Evolutionary conservation across 2,888 invertebrate species (phyloP), one percentile per base, ranked within the genome.

Genomic region (Xanthorhoe designata): DNA sequence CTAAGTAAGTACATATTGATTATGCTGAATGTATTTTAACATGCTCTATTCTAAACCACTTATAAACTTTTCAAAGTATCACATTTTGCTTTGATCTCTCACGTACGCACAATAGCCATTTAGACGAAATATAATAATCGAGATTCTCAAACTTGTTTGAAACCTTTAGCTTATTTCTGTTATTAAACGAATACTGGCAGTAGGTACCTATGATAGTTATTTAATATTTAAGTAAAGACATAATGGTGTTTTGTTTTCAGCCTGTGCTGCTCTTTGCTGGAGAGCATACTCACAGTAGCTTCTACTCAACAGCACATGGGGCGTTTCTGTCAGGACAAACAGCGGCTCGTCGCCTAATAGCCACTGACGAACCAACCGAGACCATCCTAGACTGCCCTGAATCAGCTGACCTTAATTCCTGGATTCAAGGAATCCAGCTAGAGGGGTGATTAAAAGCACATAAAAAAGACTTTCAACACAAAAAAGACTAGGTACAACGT

Each of bases 291-390:
- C 98, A 99, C 94, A 96, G 97, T 83, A 97, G 95, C 85, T 98
- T 98, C 88, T 99, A 98, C 89, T 98, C 98, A 56, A 99, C 98
- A 1, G 98, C 98, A 42, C 98, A 99, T 85, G 99, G 99, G 55
- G 99, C 99, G 45, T 98, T 97, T 83, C 91, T 98, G 61, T 97
- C 97, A 55, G 98, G 99, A 0, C 95, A 97, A 76, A 95, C 95
- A 17, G 97, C 97, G 45, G 97, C 98, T 50, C 96, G 97, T 84
- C 94, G 95, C 59, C 84, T 98, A 53, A 84, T 97, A 57, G 94
- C 94, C 13, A 89, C 94, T 17, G 96, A 96, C 57, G 94, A 95
- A 67, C 94, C 94, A 51, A 89, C 94, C 72, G 95, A 96, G 81
- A 95, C 95, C 67, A 94, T 96, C 47, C 89, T 97, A 72, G 96